Evolutionary conservation across 2,113 vertebrate genomes (phyloP), one percentile per base, ranked within the genome.

Genomic region (Amphiprion ocellaris): DNA sequence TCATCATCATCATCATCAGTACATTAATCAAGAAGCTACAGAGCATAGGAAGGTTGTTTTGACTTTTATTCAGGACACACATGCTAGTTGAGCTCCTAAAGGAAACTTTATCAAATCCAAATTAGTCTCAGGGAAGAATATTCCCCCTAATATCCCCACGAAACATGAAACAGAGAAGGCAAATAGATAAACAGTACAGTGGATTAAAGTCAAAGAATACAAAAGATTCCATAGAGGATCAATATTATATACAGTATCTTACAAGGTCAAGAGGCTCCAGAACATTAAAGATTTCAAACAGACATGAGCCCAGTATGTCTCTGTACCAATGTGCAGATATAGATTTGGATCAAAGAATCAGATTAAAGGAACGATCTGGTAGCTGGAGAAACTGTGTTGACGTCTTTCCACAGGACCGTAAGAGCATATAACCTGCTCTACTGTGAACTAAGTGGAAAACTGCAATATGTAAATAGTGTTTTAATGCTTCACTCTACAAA

Each of bases 191-290:
- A 77, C 52, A 71, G 28, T 49, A 8, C 6, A 79, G 37, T 23
- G 44, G 24, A 69, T 54, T 67, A 4, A 60, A 54, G n/a, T 65
- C 62, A 50, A 72, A 62, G 17, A 83, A 80, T 64, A 69, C 17
- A 71, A 77, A 73, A 41, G 64, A 49, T 54, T 62, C 19, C 21
- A 37, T 6, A 52, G 10, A 41, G 2, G 54, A 79, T 78, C 72
- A 23, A 65, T 60, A 69, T 52, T 69, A 65, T 76, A 24, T 69
- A 85, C 71, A 81, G 7, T 74, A 79, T 83, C 14, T 69, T 75
- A 84, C 44, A 81, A 59, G 21, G 17, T 21, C 41, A 37, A 47
- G 28, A 80, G 44, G 52, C 28, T 23, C 39, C 17, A 50, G 21
- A 50, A 28, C 21, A 30, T 49, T 12, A 37, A 16, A 41, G 17